phyloP scores from a whole-genome alignment of 2,797 vertebrate genomes.

The Sebastes diaconus region DNA sequence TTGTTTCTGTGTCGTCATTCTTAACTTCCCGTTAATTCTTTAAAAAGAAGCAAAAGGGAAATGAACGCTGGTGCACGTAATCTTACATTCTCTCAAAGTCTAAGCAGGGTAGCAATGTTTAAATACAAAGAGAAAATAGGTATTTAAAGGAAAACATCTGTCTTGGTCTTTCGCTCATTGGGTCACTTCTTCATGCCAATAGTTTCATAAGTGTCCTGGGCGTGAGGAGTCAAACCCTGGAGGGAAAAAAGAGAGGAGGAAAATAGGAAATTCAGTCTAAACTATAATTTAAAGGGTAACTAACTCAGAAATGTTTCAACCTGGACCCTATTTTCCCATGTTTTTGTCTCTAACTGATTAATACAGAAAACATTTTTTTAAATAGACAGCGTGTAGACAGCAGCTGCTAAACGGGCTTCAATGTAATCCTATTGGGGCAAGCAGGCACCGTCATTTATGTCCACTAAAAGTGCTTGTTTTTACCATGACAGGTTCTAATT shows the following conservation, averaged over 20 bases:
- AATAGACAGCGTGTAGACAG: too few relatives aligned
- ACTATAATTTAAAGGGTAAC: not conserved
- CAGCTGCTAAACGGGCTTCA: accelerated
- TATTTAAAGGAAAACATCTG: not conserved
- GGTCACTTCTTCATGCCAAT: slow-evolving; percentile 71
- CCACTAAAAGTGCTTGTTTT: too few relatives aligned
- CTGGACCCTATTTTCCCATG: accelerated
- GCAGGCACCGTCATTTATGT: too few relatives aligned
- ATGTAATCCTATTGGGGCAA: too few relatives aligned
- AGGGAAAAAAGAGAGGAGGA: not conserved
- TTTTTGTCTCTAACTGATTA: not conserved
- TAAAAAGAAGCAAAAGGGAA: slow-evolving; percentile 9
- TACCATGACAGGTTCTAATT: too few relatives aligned
- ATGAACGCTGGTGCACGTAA: not conserved
- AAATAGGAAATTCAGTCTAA: not conserved
- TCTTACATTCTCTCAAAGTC: not conserved
- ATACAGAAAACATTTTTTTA: not conserved
- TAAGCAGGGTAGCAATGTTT: slow-evolving; percentile 18
- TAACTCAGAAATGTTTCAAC: not conserved
- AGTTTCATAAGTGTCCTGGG: slow-evolving; percentile 78
- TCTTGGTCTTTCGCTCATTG: not conserved
- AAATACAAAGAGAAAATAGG: slow-evolving; percentile 8
- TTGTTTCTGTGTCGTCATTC: not conserved
- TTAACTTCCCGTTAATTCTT: not conserved
- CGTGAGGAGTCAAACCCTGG: slow-evolving; percentile 75